Conservation (phyloP, 1,140 invertebrate genomes). For the Drosophila guanche region DNA sequence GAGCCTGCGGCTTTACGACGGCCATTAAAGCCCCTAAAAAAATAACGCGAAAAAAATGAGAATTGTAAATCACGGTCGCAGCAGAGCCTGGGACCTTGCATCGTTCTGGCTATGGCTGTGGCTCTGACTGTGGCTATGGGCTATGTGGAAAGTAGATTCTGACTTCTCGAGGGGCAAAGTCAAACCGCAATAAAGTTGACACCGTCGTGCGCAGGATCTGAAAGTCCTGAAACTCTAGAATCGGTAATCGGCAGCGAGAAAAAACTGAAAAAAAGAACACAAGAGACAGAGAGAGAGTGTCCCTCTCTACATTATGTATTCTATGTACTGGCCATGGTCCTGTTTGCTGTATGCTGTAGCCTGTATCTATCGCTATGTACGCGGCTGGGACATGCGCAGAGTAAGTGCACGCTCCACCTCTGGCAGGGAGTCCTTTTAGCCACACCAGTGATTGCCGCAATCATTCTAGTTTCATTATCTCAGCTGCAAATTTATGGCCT, state of each 20-base stretch:
- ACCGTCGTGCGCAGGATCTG: slow-evolving; percentile 67
- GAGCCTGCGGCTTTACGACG: slow-evolving; percentile 72
- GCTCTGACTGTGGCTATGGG: slow-evolving; percentile 4
- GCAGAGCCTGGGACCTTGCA: slow-evolving; percentile 10
- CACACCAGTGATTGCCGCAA: slow-evolving; percentile 83
- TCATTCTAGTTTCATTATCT: slow-evolving; percentile 84
- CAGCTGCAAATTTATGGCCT: slow-evolving; percentile 69
- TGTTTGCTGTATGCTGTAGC: neutral
- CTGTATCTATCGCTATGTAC: slow-evolving; percentile 31
- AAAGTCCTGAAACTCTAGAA: slow-evolving; percentile 21
- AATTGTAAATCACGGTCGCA: slow-evolving; percentile 69
- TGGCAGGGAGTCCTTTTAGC: slow-evolving; percentile 33
- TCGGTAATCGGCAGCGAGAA: slow-evolving; percentile 13
- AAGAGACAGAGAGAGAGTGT: neutral
- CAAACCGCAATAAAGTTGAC: slow-evolving; percentile 83
- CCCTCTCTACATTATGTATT: slow-evolving; percentile 50
- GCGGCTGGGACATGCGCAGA: slow-evolving; percentile 47
- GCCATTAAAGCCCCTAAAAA: slow-evolving; percentile 77
- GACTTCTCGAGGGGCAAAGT: slow-evolving; percentile 53
- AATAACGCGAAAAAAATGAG: slow-evolving; percentile 78
- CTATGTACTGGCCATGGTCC: slow-evolving; percentile 48
- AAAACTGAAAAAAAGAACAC: no score
- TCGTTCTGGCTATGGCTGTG: slow-evolving; percentile 12
- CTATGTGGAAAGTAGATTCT: neutral
- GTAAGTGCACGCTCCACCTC: slow-evolving; percentile 20